Conservation (phyloP, 2,797 vertebrate species). For the Sebastes trivittatus region DNA sequence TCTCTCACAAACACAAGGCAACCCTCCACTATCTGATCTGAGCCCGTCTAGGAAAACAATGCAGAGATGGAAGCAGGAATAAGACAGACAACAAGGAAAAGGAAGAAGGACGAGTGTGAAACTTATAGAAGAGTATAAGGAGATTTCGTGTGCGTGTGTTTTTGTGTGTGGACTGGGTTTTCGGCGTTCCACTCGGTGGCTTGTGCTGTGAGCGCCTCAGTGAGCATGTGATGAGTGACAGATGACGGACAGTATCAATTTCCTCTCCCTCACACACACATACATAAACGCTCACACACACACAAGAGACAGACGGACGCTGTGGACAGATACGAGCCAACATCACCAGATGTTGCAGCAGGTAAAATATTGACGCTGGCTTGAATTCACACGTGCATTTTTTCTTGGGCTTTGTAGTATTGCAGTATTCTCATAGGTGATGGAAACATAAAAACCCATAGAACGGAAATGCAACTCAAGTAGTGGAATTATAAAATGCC, state of each 20-base stretch:
- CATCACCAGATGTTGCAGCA: background rate
- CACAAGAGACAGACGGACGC: background rate
- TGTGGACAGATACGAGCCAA: background rate
- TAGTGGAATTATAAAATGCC: background rate
- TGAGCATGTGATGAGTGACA: conserved; percentile 73
- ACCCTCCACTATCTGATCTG: conserved; percentile 28
- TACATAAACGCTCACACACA: background rate
- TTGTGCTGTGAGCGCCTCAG: conserved; percentile 43
- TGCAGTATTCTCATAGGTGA: background rate
- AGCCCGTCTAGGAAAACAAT: conserved; percentile 49
- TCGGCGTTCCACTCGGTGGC: conserved; percentile 50
- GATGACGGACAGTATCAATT: conserved; percentile 71
- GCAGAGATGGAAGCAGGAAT: conserved; percentile 20
- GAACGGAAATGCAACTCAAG: background rate
- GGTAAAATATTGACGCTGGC: conserved; percentile 14
- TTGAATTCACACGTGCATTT: background rate
- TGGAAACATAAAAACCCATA: background rate
- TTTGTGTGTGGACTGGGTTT: conserved; percentile 13
- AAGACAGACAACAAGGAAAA: conserved; percentile 5
- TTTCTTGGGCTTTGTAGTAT: background rate
- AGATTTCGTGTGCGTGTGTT: background rate
- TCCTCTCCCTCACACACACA: conserved; percentile 26
- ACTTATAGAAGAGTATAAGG: background rate
- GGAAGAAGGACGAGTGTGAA: background rate
- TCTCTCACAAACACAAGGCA: conserved; percentile 7